These are phyloP conservation scores for Dolichoris vasculosae DNA, from an alignment of 1,140 invertebrate species.

Conservation along the genomic window DNA sequence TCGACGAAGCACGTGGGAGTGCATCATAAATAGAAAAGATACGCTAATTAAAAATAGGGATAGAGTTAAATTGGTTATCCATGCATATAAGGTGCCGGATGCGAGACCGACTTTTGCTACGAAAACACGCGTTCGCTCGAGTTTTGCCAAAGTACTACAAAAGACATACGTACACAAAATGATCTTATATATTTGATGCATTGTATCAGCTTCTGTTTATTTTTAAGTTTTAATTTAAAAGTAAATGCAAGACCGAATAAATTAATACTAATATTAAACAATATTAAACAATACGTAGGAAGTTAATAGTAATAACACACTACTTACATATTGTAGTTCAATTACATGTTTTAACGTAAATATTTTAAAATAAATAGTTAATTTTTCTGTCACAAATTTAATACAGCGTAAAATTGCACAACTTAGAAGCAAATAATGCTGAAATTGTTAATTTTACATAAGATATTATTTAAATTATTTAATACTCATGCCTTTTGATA, in stretches of 20 bases:
- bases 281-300: too few species aligned
- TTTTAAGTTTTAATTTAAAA: not conserved
- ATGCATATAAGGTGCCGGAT: constrained; percentile 41
- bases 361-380: too few species aligned
- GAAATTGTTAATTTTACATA: too few species aligned
- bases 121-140: not conserved
- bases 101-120: constrained; percentile 38
- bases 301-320: too few species aligned
- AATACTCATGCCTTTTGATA: too few species aligned
- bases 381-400: too few species aligned
- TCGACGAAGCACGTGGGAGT: constrained; percentile 32
- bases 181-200: not conserved
- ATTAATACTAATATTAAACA: not conserved
- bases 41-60: constrained; percentile 1
- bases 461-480: too few species aligned
- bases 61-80: not conserved
- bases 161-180: not conserved
- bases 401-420: too few species aligned
- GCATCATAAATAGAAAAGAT: constrained; percentile 32
- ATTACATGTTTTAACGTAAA: too few species aligned
- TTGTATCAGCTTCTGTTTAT: not conserved
- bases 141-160: constrained; percentile 34
- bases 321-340: too few species aligned
- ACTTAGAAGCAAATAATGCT: too few species aligned
- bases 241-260: not conserved